Percentiles rank a stretch among this genome's conserved stretches.
Conservation (phyloP, 2,888 invertebrate genomes). For the Sphinx pinastri region DNA sequence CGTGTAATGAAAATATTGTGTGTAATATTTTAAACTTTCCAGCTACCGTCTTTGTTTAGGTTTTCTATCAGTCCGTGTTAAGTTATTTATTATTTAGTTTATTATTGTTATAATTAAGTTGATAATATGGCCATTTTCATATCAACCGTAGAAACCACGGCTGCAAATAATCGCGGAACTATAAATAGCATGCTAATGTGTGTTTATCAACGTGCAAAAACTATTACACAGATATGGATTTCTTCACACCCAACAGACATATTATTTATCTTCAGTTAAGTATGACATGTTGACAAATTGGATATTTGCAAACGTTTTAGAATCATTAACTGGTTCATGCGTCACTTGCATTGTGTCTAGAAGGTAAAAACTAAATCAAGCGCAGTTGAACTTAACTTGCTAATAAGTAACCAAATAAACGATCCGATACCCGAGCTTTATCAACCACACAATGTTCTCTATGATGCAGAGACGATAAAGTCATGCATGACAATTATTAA, state of each 20-base stretch:
- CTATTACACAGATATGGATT: conserved; percentile 8
- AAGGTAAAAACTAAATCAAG: background rate
- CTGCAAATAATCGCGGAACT: background rate
- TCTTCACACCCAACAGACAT: conserved; percentile 11
- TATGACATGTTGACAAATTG: conserved; percentile 26
- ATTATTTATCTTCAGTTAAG: conserved; percentile 15
- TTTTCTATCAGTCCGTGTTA: too few species aligned
- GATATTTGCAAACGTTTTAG: conserved; percentile 25
- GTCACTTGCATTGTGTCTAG: conserved; percentile 8
- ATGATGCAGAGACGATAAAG: background rate
- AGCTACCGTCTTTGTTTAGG: too few species aligned
- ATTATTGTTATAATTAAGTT: too few species aligned
- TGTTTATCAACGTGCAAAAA: background rate
- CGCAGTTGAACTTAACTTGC: background rate
- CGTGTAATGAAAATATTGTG: too few species aligned
- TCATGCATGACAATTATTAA: conserved; percentile 16
- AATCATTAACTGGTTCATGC: conserved; percentile 25
- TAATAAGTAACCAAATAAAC: conserved; percentile 17
- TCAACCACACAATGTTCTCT: background rate
- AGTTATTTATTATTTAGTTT: too few species aligned
- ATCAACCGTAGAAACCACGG: background rate
- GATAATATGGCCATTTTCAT: background rate
- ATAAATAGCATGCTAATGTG: conserved; percentile 1
- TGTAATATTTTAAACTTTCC: too few species aligned
- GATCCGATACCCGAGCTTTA: background rate